phyloP scores from a whole-genome alignment of 1,140 invertebrate genomes.

The Neotoxoptera formosana region DNA sequence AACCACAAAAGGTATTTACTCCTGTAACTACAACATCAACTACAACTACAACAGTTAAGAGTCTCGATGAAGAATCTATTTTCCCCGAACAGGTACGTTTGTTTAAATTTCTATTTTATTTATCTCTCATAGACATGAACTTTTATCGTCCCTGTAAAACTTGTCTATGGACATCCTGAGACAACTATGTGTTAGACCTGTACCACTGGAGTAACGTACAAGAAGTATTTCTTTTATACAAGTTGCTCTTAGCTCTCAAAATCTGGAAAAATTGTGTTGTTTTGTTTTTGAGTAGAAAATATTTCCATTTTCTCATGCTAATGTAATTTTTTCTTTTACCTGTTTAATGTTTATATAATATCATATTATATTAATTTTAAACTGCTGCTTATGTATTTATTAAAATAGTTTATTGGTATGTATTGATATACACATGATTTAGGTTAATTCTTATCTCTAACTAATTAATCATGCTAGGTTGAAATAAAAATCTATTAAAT shows the following conservation, averaged over 20 bases:
- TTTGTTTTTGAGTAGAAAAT: not conserved
- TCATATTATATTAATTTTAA: not conserved
- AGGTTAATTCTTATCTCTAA: not conserved
- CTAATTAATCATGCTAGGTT: not conserved
- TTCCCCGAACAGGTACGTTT: not conserved
- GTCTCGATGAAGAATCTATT: slow-evolving; percentile 33
- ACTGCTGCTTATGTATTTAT: not conserved
- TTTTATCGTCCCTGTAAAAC: not conserved
- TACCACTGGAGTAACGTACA: not conserved
- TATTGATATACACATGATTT: not conserved
- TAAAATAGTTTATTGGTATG: not conserved
- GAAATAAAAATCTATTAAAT: not conserved
- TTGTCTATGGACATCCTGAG: too few relatives aligned
- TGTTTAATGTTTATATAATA: not conserved
- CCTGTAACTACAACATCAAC: slow-evolving; percentile 34
- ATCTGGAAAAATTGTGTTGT: not conserved
- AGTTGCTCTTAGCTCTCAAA: not conserved
- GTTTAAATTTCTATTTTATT: not conserved
- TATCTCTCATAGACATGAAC: not conserved
- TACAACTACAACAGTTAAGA: slow-evolving; percentile 21
- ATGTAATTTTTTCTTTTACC: not conserved
- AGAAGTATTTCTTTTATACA: not conserved
- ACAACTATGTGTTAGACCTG: not conserved
- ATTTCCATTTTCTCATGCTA: not conserved
- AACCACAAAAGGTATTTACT: not conserved